Base-by-base conservation (phyloP, 2,888 invertebrate genomes). In the Pollenia amentaria region DNA sequence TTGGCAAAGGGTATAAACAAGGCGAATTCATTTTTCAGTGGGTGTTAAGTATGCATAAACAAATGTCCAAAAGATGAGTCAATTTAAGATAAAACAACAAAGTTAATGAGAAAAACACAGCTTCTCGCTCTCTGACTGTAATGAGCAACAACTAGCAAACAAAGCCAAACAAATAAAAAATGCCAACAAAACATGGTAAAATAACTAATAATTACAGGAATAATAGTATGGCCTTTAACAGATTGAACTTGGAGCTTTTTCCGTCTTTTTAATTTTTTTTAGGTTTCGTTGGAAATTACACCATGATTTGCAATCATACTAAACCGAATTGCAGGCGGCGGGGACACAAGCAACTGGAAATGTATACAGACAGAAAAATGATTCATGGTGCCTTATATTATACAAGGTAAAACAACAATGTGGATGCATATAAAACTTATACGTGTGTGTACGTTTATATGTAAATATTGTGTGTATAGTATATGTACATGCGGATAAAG, bases 281-380 rank as follows among this genome's bases (percentile, higher is more conserved):
- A 16, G 6, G 29, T 29, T 62, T 53, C 14, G 40, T 69, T 65
- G 18, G 10, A 46, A 70, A 79, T 87, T 84, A 77, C 83, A 73
- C 83, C 83, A 86, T 53, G 57, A 29, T 72, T 77, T 79, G 76
- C 64, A 87, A 83, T 53, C 18, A 44, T 29, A 53, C 0, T 40
- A 7, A 62, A 16, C 1, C 2, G 14, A 55, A 12, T 16, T 51
- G 42, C 21, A 38, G 55, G 53, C 42, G 51, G 16, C 8, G 42
- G 4, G 62, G 57, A 40, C n/a, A 44, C 55, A 78, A 42, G 3
- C n/a, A 21, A 62, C 42, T 73, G 72, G 64, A 62, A 42, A 18
- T 53, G 64, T 18, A 53, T 51, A 55, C 29, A 40, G 38, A 55
- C 10, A 2, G 29, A 48, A 48, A 40, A 67, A 77, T 76, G 80